Percentiles rank a stretch among this genome's conserved stretches.
These are phyloP conservation scores for Saguinus oedipus DNA, from an alignment of 2,797 vertebrate species.

Conservation along the genomic window DNA sequence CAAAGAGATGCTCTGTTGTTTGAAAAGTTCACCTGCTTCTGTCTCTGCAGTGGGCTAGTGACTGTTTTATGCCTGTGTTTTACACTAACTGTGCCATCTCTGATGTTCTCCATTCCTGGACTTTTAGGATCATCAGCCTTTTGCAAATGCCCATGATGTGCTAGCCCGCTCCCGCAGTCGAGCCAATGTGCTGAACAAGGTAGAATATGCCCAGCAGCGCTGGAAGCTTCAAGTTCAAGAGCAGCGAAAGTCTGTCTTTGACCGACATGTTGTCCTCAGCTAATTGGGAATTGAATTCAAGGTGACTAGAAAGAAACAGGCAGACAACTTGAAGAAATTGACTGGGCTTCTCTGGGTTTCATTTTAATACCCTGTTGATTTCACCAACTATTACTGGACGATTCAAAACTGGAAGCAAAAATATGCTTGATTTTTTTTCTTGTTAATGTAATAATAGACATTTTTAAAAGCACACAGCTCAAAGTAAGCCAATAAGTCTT, in stretches of 20 bases:
- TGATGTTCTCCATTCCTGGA: slow-evolving; percentile 39
- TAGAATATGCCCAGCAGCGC: slow-evolving; percentile 98
- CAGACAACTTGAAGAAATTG: slow-evolving; percentile 69
- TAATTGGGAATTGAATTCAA: slow-evolving; percentile 82
- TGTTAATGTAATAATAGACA: slow-evolving; percentile 70
- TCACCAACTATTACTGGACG: slow-evolving; percentile 64
- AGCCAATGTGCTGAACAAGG: slow-evolving; percentile 97
- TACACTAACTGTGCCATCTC: not conserved
- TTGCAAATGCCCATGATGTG: slow-evolving; percentile 96
- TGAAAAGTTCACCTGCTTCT: not conserved
- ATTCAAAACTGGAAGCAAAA: slow-evolving; percentile 70
- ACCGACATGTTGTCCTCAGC: slow-evolving; percentile 98
- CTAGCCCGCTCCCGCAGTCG: slow-evolving; percentile 95
- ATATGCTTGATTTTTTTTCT: slow-evolving; percentile 69
- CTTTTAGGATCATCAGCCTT: slow-evolving; percentile 96
- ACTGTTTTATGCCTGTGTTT: not conserved
- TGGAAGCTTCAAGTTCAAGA: slow-evolving; percentile 99
- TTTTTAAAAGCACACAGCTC: slow-evolving; percentile 74
- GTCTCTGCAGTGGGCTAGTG: not conserved
- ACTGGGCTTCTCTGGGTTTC: slow-evolving; percentile 73
- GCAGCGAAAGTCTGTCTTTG: slow-evolving; percentile 98
- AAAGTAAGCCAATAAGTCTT: slow-evolving; percentile 76
- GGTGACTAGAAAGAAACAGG: slow-evolving; percentile 48
- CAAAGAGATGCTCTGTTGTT: not conserved
- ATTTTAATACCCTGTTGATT: slow-evolving; percentile 68